Conservation (phyloP, 2,113 vertebrate genomes). For the Coregonus clupeaformis region DNA sequence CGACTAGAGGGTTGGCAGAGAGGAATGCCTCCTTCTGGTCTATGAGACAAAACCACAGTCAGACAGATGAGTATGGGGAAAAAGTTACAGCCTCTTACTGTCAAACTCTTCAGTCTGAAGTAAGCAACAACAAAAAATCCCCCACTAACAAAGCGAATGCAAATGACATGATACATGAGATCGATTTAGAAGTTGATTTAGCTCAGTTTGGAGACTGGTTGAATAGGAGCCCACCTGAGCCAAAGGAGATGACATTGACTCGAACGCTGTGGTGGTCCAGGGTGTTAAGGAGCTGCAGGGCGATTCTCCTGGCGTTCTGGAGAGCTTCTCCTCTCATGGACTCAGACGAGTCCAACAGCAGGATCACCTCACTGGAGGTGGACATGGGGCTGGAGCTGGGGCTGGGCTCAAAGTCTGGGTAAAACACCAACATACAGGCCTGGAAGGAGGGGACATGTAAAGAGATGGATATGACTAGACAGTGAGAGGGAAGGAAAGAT, state of each 20-base stretch:
- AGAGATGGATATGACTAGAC: not conserved
- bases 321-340: conserved; percentile 79
- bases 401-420: conserved; percentile 71
- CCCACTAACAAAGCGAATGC: not conserved
- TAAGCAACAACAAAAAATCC: not conserved
- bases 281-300: conserved; percentile 64
- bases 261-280: conserved; percentile 50
- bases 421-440: conserved; percentile 90
- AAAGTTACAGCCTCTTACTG: not conserved
- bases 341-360: conserved; percentile 81
- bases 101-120: no score
- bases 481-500: not conserved
- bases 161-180: not conserved
- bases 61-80: not conserved
- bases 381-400: conserved; percentile 11
- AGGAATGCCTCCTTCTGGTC: conserved; percentile 77
- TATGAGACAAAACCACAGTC: conserved; percentile 35
- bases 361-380: conserved; percentile 63
- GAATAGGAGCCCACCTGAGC: conserved; percentile 69
- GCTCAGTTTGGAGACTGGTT: not conserved
- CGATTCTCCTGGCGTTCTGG: conserved; percentile 70
- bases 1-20: conserved; percentile 51
- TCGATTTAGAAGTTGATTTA: not conserved
- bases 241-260: conserved; percentile 78
- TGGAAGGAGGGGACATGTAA: conserved; percentile 34